Conservation (phyloP, 2,797 vertebrate species). For the Sebastes vulpes region DNA sequence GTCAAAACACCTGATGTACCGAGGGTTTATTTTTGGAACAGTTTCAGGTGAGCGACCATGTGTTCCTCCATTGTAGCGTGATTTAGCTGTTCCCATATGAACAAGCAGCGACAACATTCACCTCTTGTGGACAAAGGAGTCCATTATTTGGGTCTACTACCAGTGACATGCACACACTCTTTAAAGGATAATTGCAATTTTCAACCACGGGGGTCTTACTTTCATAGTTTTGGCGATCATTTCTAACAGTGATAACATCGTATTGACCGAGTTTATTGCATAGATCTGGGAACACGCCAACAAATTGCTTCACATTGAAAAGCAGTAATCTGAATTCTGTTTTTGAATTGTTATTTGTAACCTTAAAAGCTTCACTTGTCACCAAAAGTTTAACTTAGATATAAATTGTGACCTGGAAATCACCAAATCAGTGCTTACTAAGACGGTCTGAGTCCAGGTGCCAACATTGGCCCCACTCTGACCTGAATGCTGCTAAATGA, state of each 20-base stretch:
- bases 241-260: not conserved
- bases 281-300: not conserved
- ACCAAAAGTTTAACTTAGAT: no score
- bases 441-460: not conserved
- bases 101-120: not conserved
- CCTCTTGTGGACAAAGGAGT: not conserved
- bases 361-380: not conserved
- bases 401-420: no score
- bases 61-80: constrained; percentile 29
- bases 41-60: constrained; percentile 51
- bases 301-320: not conserved
- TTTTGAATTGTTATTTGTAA: not conserved
- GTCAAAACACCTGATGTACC: constrained; percentile 37
- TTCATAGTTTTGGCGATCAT: not conserved
- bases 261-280: not conserved
- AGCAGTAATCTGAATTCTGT: not conserved
- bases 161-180: not conserved
- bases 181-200: not conserved
- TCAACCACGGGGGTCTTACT: not conserved
- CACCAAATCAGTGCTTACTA: not conserved
- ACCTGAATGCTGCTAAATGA: not conserved
- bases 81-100: constrained; percentile 27
- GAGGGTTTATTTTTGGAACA: constrained; percentile 50
- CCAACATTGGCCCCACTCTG: not conserved
- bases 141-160: not conserved